Evolutionary conservation across 2,113 vertebrate species (phyloP), one percentile per base, ranked within the genome.

Genomic region (Osmerus eperlanus): DNA sequence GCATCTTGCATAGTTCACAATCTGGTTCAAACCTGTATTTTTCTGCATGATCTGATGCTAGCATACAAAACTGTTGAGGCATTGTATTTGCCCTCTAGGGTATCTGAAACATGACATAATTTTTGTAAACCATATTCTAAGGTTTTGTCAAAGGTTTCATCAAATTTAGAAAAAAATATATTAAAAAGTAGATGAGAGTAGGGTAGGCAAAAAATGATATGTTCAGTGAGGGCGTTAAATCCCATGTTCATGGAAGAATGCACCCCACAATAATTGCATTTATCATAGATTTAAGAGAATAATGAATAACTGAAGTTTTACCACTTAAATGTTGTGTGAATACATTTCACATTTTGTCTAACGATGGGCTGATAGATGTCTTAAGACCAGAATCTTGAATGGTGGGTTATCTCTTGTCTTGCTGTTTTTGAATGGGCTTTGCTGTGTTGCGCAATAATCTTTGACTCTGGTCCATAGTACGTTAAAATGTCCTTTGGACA

Each of bases 11-110:
- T 72, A 14, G 60, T 76, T 76, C 80, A 71, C 79, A 84, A 82
- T 88, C 79, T 89, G 81, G 86, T 80, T 91, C 69, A 68, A 88
- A 86, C 84, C 88, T 89, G 86, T 80, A 60, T 82, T 85, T 76
- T 82, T 79, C 0, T 65, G 78, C 79, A 72, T 86, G 78, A 60
- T 77, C 66, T 81, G 78, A 72, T 78, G 75, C 71, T 69, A 73
- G 65, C 70, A 52, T 73, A 72, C 53, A 64, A 65, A 65, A 70
- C 62, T 78, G 72, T 72, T 76, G 74, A 77, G 66, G 68, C 80
- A 71, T 82, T 71, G 32, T 60, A 55, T 13, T 68, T 67, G 58
- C 19, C 62, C 75, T 76, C 73, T 18, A 0, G 72, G 61, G 68
- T 62, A 52, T 71, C 67, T 14, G 62, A 41, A 72, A 36, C 4